Evolutionary conservation across 1,140 invertebrate species (phyloP).

Genomic region (Cepaea nemoralis): DNA sequence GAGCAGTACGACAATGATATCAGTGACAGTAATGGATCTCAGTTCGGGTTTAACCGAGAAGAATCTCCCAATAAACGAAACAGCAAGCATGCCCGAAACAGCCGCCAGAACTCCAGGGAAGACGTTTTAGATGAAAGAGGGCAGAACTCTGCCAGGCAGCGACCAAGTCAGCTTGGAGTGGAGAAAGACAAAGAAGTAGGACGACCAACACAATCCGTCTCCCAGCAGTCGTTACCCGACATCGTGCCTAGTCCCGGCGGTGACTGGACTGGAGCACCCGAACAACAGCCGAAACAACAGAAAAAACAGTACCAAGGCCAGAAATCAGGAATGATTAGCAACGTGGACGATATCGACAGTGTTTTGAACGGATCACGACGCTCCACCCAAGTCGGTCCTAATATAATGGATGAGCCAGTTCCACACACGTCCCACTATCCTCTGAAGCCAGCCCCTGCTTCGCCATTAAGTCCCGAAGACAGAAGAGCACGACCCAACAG

Average conservation of each 20-base stretch:
- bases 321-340: constrained; percentile 57
- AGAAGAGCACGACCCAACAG: constrained; percentile 46
- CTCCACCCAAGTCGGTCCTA: constrained; percentile 43
- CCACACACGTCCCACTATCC: constrained; percentile 58
- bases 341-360: constrained; percentile 66
- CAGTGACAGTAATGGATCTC: constrained; percentile 56
- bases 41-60: constrained; percentile 63
- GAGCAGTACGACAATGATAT: constrained; percentile 51
- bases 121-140: constrained; percentile 57
- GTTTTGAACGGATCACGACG: constrained; percentile 50
- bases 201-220: constrained; percentile 42
- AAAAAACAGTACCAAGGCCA: constrained; percentile 44
- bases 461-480: constrained; percentile 30
- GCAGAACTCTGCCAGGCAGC: constrained; percentile 40
- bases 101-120: constrained; percentile 61
- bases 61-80: constrained; percentile 62
- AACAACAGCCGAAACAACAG: constrained; percentile 44
- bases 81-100: constrained; percentile 51
- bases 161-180: constrained; percentile 56
- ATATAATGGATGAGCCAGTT: constrained; percentile 64
- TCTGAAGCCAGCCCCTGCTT: constrained; percentile 58
- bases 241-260: constrained; percentile 51
- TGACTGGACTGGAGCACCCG: constrained; percentile 30
- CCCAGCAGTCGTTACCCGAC: constrained; percentile 61
- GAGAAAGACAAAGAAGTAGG: constrained; percentile 45